Evolutionary conservation across 2,888 invertebrate species (phyloP).

Genomic region (Cecidostiba fungosa): DNA sequence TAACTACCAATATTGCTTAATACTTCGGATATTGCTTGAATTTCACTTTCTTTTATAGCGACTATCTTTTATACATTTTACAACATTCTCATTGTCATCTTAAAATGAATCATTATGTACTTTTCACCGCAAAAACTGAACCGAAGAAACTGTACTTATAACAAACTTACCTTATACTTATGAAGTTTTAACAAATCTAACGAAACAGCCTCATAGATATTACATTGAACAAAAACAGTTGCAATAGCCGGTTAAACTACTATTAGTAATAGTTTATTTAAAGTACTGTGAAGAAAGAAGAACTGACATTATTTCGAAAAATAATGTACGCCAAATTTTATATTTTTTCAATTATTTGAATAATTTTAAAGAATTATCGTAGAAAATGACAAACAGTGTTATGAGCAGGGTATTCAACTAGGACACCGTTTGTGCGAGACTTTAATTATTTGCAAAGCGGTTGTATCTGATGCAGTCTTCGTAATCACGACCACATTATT

Average conservation of each 20-base stretch:
- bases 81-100: too few relatives aligned
- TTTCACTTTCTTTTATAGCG: not conserved
- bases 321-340: not conserved
- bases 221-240: too few relatives aligned
- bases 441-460: too few relatives aligned
- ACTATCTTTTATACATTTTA: not conserved
- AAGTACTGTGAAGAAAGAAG: too few relatives aligned
- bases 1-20: conserved; percentile 19
- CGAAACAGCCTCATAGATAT: too few relatives aligned
- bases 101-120: not conserved
- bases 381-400: not conserved
- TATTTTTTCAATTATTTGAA: not conserved
- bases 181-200: not conserved
- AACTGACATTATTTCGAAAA: not conserved
- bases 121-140: not conserved
- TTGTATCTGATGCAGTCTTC: too few relatives aligned
- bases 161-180: not conserved
- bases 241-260: too few relatives aligned
- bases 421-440: too few relatives aligned
- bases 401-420: too few relatives aligned
- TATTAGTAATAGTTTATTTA: too few relatives aligned
- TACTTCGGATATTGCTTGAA: not conserved
- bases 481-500: too few relatives aligned
- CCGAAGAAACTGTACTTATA: not conserved
- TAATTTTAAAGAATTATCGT: not conserved